Conservation (phyloP, 1,140 invertebrate species). For the Neelides sp. region DNA sequence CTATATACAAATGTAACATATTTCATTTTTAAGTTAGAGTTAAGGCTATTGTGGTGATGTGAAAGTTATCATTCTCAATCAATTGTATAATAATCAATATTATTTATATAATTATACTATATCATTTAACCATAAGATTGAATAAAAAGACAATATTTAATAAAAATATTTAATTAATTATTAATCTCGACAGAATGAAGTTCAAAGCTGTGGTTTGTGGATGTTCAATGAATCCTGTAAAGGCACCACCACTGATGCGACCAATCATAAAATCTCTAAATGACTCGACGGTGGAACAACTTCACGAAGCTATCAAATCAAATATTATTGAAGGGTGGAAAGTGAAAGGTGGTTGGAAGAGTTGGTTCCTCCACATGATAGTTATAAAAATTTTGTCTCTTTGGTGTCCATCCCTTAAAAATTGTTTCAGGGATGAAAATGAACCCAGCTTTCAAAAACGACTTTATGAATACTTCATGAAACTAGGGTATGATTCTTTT, state of each 20-base stretch:
- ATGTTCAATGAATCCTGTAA: neutral
- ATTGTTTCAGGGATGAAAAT: neutral
- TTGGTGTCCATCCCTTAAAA: neutral
- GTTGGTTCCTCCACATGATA: neutral
- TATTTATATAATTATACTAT: too few species aligned
- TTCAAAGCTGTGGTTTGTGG: neutral
- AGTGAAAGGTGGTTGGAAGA: neutral
- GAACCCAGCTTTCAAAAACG: neutral
- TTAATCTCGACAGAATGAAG: neutral
- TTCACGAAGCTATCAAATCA: neutral
- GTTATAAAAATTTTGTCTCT: neutral
- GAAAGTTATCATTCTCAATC: too few species aligned
- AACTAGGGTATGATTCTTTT: neutral
- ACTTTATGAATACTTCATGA: neutral
- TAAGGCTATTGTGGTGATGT: too few species aligned
- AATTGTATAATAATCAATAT: too few species aligned
- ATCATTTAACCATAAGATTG: too few species aligned
- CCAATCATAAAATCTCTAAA: neutral
- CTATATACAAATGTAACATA: too few species aligned
- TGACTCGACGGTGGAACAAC: neutral
- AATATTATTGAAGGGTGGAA: neutral
- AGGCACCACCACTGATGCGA: neutral
- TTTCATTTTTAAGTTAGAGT: too few species aligned
- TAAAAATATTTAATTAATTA: slow-evolving; percentile 1
- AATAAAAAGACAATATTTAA: too few species aligned